Evolutionary conservation across 2,888 invertebrate species (phyloP), one percentile per base, ranked within the genome.

Genomic region (Brenthis ino): DNA sequence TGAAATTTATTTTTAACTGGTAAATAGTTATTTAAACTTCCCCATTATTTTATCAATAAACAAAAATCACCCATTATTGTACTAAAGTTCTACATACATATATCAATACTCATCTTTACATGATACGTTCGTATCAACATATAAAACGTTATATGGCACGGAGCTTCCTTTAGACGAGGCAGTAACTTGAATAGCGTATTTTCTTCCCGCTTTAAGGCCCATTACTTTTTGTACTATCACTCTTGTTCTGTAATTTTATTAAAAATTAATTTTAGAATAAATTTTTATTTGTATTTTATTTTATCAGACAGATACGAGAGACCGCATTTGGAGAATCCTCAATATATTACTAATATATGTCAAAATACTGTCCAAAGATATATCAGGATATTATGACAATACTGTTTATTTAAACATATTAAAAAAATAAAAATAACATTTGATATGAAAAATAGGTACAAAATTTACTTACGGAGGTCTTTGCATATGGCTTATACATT

Each of bases 111-210:
- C 80, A 33, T 86, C 85, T 75, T 86, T 88, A 74, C 92, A 93
- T 1, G 86, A 85, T 1, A 77, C 71, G 65, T 89, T 89, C 1
- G 91, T 92, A 63, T 93, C 90, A 0, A 85, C 88, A 65, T 88
- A 89, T 47, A 93, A 72, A 0, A 84, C 77, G 64, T 86, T 87
- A 74, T 92, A 93, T 0, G 91, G 88, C 2, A 91, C 87, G 1
- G 83, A 78, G 67, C 78, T 84, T 6, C 87, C 89, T 75, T 85
- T 88, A 37, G 78, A 85, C 0, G 85, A 81, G 2, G 92, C 93
- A 3, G 85, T 81, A 11, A 93, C 91, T 82, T 89, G 89, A 43
- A 93, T 80, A 0, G 87, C 87, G 72, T 92, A 93, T 71, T 91
- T 91, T 53, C 80, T 82, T n/a, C 87, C 93, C 0, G 90, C 73